Percentiles rank a stretch among this genome's conserved stretches.
These are phyloP conservation scores for Strigops habroptila DNA, from an alignment of 2,113 vertebrate species.

Conservation along the genomic window DNA sequence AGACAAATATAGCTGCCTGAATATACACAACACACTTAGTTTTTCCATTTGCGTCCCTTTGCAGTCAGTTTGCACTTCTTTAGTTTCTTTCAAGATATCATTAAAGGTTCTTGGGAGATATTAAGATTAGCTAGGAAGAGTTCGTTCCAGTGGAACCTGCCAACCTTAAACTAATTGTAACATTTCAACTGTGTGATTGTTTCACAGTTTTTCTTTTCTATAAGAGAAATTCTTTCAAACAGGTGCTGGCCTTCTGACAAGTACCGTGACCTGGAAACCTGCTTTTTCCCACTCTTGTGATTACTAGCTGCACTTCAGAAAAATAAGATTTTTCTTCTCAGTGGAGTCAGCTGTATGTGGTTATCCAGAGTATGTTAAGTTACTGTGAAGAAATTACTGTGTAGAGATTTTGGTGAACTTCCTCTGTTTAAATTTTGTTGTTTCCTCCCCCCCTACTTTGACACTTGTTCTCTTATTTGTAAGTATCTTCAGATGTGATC, in stretches of 20 bases:
- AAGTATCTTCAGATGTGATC: conserved; percentile 34
- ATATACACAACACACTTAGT: conserved; percentile 4
- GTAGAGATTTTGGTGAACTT: not conserved
- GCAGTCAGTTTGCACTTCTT: conserved; percentile 60
- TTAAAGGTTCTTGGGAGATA: conserved; percentile 45
- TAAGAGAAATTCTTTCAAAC: not conserved
- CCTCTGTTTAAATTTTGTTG: not conserved
- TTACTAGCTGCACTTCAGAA: not conserved
- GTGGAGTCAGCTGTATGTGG: not conserved
- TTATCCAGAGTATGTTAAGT: conserved; percentile 37
- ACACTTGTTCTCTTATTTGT: conserved; percentile 34
- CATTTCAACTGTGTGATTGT: conserved; percentile 25
- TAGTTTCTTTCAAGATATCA: conserved; percentile 58
- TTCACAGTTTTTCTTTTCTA: conserved; percentile 36
- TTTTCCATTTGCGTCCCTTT: conserved; percentile 46
- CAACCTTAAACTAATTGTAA: conserved; percentile 27
- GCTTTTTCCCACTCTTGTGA: not conserved
- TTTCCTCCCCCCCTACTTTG: not conserved
- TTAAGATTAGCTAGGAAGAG: conserved; percentile 35
- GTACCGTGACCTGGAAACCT: not conserved
- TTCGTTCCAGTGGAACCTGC: conserved; percentile 59
- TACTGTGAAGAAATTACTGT: conserved; percentile 16
- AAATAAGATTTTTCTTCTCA: not conserved
- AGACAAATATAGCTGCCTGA: conserved; percentile 45
- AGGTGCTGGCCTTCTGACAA: not conserved